A percentile compares a stretch with the other conserved stretches of the same genome.
phyloP scores from a whole-genome alignment of 2,113 vertebrate genomes.

The Spilogale gracilis region DNA sequence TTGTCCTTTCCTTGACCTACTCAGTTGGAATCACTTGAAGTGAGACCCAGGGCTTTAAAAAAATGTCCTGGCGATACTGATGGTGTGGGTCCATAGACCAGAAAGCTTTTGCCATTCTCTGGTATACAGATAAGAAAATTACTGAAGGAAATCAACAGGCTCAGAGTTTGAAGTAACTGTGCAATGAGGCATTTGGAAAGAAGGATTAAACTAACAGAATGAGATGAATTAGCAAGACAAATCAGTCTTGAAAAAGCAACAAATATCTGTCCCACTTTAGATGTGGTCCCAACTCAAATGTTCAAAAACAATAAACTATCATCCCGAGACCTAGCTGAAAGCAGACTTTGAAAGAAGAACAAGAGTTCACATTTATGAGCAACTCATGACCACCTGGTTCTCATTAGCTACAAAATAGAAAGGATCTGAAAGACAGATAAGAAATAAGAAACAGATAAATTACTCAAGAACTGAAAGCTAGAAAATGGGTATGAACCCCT shows the following conservation, averaged over 20 bases:
- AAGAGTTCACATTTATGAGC: neutral
- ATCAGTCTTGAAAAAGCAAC: slow-evolving; percentile 33
- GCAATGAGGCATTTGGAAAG: neutral
- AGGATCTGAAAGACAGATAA: slow-evolving; percentile 35
- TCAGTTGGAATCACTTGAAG: neutral
- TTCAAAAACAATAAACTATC: slow-evolving; percentile 39
- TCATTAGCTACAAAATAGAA: slow-evolving; percentile 23
- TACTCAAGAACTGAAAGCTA: neutral
- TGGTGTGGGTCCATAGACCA: neutral
- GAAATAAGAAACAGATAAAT: slow-evolving; percentile 12
- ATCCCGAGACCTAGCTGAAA: neutral
- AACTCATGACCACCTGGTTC: slow-evolving; percentile 13
- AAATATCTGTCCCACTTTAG: slow-evolving; percentile 19
- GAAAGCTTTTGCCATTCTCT: neutral
- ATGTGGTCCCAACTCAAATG: neutral
- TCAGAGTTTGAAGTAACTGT: neutral
- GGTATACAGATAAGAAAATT: neutral
- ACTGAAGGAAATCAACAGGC: neutral
- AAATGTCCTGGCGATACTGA: neutral
- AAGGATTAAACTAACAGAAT: neutral
- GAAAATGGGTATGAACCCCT: neutral
- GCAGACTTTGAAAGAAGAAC: neutral
- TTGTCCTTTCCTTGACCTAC: neutral
- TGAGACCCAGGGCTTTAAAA: neutral
- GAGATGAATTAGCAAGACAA: neutral